These are phyloP conservation scores for Hyppa rectilinea DNA, from an alignment of 2,888 invertebrate genomes.

Conservation along the genomic window DNA sequence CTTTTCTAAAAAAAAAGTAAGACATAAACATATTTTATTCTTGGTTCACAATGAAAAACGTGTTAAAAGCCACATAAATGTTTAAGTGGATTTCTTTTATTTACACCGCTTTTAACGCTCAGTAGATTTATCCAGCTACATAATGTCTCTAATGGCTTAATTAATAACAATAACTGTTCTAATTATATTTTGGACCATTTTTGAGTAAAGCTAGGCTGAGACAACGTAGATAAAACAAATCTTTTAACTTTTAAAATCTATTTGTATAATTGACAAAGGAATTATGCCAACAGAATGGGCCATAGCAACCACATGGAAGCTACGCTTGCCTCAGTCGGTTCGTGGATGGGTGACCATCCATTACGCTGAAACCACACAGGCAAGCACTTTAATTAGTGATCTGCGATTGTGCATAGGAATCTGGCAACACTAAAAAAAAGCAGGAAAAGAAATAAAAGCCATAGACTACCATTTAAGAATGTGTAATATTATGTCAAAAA, in stretches of 20 bases:
- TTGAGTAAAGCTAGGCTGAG: constrained; percentile 5
- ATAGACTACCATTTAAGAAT: background rate
- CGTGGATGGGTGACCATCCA: too few species aligned
- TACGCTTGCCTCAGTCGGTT: too few species aligned
- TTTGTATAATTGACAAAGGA: background rate
- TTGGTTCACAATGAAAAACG: background rate
- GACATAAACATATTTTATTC: background rate
- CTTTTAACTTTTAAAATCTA: background rate
- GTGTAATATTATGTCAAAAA: background rate
- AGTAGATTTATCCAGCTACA: constrained; percentile 18
- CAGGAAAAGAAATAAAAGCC: background rate
- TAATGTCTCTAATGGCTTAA: constrained; percentile 12
- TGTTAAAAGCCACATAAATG: constrained; percentile 21
- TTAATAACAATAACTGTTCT: constrained; percentile 31
- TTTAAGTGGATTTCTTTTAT: background rate
- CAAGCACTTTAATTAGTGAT: too few species aligned
- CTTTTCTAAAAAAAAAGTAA: background rate
- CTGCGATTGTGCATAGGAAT: too few species aligned
- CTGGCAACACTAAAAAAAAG: background rate
- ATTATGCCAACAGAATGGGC: background rate
- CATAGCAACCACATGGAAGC: background rate
- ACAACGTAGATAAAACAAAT: background rate
- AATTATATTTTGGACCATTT: constrained; percentile 22
- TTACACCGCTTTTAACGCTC: constrained; percentile 6
- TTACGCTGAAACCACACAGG: too few species aligned